A percentile compares a stretch with the other conserved stretches of the same genome.
These are phyloP conservation scores for Chrysotoxum bicinctum DNA, from an alignment of 2,888 invertebrate genomes.

Conservation along the genomic window DNA sequence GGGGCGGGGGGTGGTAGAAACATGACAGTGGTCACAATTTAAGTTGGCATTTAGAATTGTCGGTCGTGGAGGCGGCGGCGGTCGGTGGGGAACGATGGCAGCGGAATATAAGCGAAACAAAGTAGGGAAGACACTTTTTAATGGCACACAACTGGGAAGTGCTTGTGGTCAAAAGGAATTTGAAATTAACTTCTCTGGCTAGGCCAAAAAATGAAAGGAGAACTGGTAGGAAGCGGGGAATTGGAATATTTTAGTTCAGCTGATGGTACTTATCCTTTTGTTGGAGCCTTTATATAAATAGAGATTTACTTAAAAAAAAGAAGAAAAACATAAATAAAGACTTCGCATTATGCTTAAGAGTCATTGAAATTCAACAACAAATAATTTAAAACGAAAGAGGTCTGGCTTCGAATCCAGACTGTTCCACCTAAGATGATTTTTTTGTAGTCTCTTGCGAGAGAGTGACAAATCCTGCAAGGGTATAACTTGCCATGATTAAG, in stretches of 20 bases:
- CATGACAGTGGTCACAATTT: constrained; percentile 70
- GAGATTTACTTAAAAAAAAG: neutral
- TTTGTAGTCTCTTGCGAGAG: too few relatives aligned
- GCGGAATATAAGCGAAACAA: constrained; percentile 47
- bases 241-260: constrained; percentile 15
- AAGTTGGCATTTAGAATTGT: constrained; percentile 49
- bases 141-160: constrained; percentile 56
- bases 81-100: neutral
- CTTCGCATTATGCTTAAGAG: neutral
- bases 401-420: too few relatives aligned
- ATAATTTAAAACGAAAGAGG: too few relatives aligned
- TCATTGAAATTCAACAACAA: neutral
- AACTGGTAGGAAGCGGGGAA: neutral
- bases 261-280: constrained; percentile 17
- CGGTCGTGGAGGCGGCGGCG: neutral
- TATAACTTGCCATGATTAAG: too few relatives aligned
- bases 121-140: constrained; percentile 57
- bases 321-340: neutral
- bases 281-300: neutral
- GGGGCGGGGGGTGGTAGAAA: neutral
- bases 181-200: constrained; percentile 48
- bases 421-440: too few relatives aligned
- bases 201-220: neutral
- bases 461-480: too few relatives aligned
- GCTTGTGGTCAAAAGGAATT: constrained; percentile 69